A percentile compares a stretch with the other conserved stretches of the same genome.
Conservation (phyloP, 2,797 vertebrate genomes). For the Sebastes matsubarae region DNA sequence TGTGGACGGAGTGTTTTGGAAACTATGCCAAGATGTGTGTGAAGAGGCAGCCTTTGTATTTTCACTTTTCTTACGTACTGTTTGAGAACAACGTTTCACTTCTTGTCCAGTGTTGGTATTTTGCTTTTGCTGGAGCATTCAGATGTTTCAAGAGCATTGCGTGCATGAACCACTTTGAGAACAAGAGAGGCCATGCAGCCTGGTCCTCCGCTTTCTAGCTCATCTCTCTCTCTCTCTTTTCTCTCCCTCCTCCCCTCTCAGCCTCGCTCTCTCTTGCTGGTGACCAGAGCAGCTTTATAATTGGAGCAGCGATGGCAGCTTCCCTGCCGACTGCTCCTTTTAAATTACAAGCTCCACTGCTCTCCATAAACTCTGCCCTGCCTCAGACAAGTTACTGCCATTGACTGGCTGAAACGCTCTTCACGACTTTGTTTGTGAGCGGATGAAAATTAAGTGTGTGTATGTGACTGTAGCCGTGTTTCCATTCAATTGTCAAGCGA, state of each 20-base stretch:
- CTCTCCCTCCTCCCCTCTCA: conserved; percentile 24
- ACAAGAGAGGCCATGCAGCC: conserved; percentile 49
- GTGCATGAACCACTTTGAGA: conserved; percentile 46
- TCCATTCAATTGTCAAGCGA: too few species aligned
- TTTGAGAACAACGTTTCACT: conserved; percentile 10
- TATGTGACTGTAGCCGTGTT: neutral
- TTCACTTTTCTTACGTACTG: conserved; percentile 25
- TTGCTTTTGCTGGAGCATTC: conserved; percentile 34
- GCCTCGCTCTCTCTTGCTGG: conserved; percentile 54
- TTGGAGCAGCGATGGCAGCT: conserved; percentile 86
- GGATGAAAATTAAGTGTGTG: conserved; percentile 32
- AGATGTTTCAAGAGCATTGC: conserved; percentile 52
- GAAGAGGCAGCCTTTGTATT: conserved; percentile 19
- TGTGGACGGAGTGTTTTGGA: conserved; percentile 16
- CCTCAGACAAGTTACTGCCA: conserved; percentile 67
- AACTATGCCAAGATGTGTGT: conserved; percentile 35
- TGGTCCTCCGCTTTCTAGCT: conserved; percentile 39
- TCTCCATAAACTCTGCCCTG: conserved; percentile 77
- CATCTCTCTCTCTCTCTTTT: conserved; percentile 3
- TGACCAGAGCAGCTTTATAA: conserved; percentile 85
- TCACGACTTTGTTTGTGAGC: conserved; percentile 54
- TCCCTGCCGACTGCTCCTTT: conserved; percentile 82
- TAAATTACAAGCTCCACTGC: conserved; percentile 86
- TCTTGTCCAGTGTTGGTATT: conserved; percentile 25
- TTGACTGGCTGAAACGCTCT: conserved; percentile 52